Percentiles rank a stretch among this genome's conserved stretches.
phyloP scores from a whole-genome alignment of 2,888 invertebrate genomes.

The Aspidapion aeneum region DNA sequence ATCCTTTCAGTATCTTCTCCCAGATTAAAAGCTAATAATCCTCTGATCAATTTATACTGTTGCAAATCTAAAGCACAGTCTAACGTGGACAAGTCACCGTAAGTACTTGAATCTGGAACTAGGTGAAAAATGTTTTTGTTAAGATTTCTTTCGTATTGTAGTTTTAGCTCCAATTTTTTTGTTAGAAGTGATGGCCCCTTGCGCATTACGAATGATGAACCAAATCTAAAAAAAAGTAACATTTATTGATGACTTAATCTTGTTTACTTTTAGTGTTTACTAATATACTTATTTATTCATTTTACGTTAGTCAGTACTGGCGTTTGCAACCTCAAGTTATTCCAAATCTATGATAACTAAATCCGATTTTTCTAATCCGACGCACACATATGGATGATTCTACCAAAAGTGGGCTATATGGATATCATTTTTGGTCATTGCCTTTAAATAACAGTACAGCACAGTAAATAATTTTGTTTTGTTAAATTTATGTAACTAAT shows the following conservation, averaged over 20 bases:
- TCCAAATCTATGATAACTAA: too few relatives aligned
- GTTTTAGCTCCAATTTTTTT: slow-evolving; percentile 75
- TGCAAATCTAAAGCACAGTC: slow-evolving; percentile 76
- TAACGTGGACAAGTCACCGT: slow-evolving; percentile 81
- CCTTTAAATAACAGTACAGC: too few relatives aligned
- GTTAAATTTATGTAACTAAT: too few relatives aligned
- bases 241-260: too few relatives aligned
- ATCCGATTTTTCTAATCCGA: too few relatives aligned
- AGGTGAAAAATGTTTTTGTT: slow-evolving; percentile 52
- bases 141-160: slow-evolving; percentile 81
- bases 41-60: slow-evolving; percentile 85
- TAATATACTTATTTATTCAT: not conserved
- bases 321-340: too few relatives aligned
- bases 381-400: too few relatives aligned
- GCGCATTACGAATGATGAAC: slow-evolving; percentile 52
- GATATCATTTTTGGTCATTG: too few relatives aligned
- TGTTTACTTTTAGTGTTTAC: slow-evolving; percentile 3
- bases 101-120: slow-evolving; percentile 81
- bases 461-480: too few relatives aligned
- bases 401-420: too few relatives aligned
- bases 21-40: slow-evolving; percentile 84
- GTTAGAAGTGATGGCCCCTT: slow-evolving; percentile 70
- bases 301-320: too few relatives aligned
- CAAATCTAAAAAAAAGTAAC: slow-evolving; percentile 43
- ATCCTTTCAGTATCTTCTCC: slow-evolving; percentile 78